These are phyloP conservation scores for Anguilla anguilla DNA, from an alignment of 2,797 vertebrate species.

Conservation along the genomic window DNA sequence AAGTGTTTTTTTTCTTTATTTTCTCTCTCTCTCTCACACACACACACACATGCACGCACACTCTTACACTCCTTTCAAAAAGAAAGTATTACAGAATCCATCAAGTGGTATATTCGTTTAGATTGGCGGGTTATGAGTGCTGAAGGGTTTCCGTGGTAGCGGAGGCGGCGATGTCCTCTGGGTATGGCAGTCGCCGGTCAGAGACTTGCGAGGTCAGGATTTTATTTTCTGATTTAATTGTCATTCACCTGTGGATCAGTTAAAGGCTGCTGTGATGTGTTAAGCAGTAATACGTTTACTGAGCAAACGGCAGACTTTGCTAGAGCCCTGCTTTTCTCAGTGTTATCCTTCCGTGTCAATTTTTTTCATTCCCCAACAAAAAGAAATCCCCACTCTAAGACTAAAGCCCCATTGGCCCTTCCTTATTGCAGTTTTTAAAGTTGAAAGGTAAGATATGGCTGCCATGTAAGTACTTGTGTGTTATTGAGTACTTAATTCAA, in stretches of 20 bases:
- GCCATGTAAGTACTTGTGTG: neutral
- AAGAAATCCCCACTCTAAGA: neutral
- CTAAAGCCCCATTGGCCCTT: neutral
- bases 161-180: constrained; percentile 23
- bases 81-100: constrained; percentile 44
- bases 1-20: constrained; percentile 30
- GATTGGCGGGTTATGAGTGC: constrained; percentile 39
- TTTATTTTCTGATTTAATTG: constrained; percentile 44
- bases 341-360: neutral
- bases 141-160: constrained; percentile 28
- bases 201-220: constrained; percentile 27
- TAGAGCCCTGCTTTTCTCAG: neutral
- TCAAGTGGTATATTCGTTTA: constrained; percentile 43
- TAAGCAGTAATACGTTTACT: constrained; percentile 32
- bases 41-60: neutral
- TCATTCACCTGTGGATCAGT: constrained; percentile 31
- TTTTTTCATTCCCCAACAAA: neutral
- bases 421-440: neutral
- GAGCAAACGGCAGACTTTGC: neutral
- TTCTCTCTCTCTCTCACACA: neutral
- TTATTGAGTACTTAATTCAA: neutral
- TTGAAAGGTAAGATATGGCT: neutral
- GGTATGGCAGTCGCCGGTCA: constrained; percentile 15
- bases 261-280: constrained; percentile 27
- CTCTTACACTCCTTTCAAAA: constrained; percentile 25